Conservation (phyloP, 1,140 invertebrate genomes). For the Lysiphlebus fabarum region DNA sequence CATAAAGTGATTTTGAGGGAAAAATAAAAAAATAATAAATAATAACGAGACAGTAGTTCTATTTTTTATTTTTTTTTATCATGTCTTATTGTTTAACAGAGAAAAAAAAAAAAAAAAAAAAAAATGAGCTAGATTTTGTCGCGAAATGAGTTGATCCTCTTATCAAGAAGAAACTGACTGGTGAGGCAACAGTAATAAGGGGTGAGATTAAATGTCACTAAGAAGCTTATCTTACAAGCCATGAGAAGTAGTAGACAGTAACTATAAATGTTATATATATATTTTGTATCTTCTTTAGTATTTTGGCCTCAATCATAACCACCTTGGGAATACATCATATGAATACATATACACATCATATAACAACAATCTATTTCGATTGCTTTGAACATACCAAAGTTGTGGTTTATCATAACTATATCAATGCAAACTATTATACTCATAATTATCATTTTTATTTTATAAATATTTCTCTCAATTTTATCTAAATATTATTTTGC, state of each 20-base stretch:
- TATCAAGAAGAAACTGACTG: conserved; percentile 32
- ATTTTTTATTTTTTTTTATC: not conserved
- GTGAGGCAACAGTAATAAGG: conserved; percentile 38
- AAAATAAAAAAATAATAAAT: too few species aligned
- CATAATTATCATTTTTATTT: too few species aligned
- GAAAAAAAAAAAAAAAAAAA: not conserved
- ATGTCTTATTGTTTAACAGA: not conserved
- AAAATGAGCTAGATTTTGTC: conserved; percentile 23
- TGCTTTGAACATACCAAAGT: too few species aligned
- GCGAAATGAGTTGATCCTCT: conserved; percentile 35
- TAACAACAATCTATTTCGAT: too few species aligned
- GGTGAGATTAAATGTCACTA: conserved; percentile 34
- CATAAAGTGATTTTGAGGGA: too few species aligned
- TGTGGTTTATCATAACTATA: too few species aligned
- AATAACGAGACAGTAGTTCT: too few species aligned
- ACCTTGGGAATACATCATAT: too few species aligned
- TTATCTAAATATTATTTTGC: not conserved
- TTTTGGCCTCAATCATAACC: too few species aligned
- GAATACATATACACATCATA: not conserved
- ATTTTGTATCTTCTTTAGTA: too few species aligned
- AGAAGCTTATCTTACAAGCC: conserved; percentile 36
- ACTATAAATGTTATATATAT: too few species aligned
- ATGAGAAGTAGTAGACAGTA: conserved; percentile 5
- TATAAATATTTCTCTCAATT: not conserved
- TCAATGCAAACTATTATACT: too few species aligned